Base-by-base conservation (phyloP, 2,113 vertebrate genomes). In the Ptyas mucosa region DNA sequence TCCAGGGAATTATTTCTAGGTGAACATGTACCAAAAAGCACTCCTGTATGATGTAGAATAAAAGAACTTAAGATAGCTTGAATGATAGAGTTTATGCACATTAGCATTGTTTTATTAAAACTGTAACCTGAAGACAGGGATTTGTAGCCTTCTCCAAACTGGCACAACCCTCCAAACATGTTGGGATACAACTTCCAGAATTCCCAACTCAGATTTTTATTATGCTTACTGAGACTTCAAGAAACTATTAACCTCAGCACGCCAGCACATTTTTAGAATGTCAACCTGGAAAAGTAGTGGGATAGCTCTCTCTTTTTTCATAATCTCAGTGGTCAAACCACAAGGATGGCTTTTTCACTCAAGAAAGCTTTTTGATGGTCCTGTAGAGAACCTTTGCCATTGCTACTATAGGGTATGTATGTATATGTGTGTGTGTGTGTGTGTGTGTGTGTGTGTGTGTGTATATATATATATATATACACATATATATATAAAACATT, bases 301-400 rank as follows among this genome's bases (percentile, higher is more conserved):
- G 15, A 20, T 81, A 20, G 6, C n/a, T 88, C 58, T 88, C 29
- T 91, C 12, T 54, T 55, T 12, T 18, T 8, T 8, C 53, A 24
- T 90, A 29, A 39, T 3, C 1, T 89, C 92, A 86, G 43, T 43
- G 52, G 43, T 57, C 90, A 55, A 81, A n/a, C 4, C 21, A 49
- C 46, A 51, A 64, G 46, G 11, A 87, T 34, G 95, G 87, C 86
- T 91, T 90, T 91, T 0, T 0, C 21, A 10, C 6, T 52, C n/a
- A 34, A 34, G 54, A 88, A 55, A 88, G 15, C 18, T 39, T 81
- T 75, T 81, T 39, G 34, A 81, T 20, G 69, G 34, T 20, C 15
- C 34, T 20, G 3, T n/a, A 57, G 29, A 2, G 0, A 94, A 39
- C 61, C 92, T 89, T 93, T 95, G 94, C 93, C 90, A 90, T n/a